Evolutionary conservation across 2,888 invertebrate species (phyloP), one percentile per base, ranked within the genome.

Genomic region (Xiphydria camelus): DNA sequence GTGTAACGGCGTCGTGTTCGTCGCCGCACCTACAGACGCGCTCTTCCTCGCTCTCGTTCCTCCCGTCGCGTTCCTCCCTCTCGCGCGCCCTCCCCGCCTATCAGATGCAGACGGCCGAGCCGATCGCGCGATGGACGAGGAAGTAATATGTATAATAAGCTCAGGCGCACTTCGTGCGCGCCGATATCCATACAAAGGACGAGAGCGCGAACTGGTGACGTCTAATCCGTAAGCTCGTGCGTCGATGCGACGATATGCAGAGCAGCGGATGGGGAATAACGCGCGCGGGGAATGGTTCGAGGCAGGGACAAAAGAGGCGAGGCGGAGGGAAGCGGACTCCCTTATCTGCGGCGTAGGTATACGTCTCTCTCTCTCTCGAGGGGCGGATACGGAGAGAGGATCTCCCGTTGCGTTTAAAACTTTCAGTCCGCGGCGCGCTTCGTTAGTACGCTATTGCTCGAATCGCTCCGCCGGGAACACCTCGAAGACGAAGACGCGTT

Each of bases 21-120:
- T 29, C 29, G 49, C 51, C 51, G 46, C 45, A 43, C 51, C 49
- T 41, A 41, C 40, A 43, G 12, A 14, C n/a, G n/a, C n/a, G n/a
- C n/a, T n/a, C 44, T n/a, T 40, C 33, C 33, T 41, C 47, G 41
- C n/a, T n/a, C n/a, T n/a, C n/a, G n/a, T 26, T 40, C 38, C 25
- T 35, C 18, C 35, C 41, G 29, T n/a, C n/a, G n/a, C n/a, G n/a
- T n/a, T n/a, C n/a, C n/a, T n/a, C n/a, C n/a, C n/a, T n/a, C n/a
- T n/a, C n/a, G n/a, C n/a, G n/a, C n/a, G n/a, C n/a, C n/a, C n/a
- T n/a, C n/a, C n/a, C 15, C 4, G 9, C 3, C 31, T 49, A 51
- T 51, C 49, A 46, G 49, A 51, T 49, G 20, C 39, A 43, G 51
- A 51, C 51, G 22, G 45, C 12, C 15, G 29, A 6, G 29, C 12